Conservation (phyloP, 2,888 invertebrate species). For the Epiblema foenella region DNA sequence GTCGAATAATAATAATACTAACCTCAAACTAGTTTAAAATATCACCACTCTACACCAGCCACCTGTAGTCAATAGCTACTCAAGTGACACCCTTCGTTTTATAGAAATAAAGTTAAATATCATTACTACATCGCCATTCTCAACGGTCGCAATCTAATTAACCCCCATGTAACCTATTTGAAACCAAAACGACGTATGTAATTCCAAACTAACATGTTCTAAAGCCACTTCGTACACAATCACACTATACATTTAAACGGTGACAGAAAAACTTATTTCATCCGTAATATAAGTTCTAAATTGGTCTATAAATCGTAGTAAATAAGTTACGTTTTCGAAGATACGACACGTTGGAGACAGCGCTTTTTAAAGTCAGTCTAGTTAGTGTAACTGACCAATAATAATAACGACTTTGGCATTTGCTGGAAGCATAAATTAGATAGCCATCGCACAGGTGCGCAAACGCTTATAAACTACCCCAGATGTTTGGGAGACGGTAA, state of each 20-base stretch:
- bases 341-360: background rate
- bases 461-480: slow-evolving; percentile 52
- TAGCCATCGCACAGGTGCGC: slow-evolving; percentile 56
- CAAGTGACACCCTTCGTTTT: background rate
- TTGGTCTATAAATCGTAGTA: background rate
- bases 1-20: too few species aligned
- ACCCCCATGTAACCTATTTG: background rate
- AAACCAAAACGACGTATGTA: background rate
- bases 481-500: slow-evolving; percentile 48
- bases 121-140: background rate
- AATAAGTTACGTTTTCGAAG: background rate
- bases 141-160: slow-evolving; percentile 16
- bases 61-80: background rate
- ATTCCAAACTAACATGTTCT: background rate
- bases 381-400: slow-evolving; percentile 25
- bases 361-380: background rate
- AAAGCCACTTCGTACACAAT: background rate
- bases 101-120: background rate
- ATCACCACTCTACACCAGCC: too few species aligned
- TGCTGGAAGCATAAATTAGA: slow-evolving; percentile 49
- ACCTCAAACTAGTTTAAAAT: too few species aligned
- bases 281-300: background rate
- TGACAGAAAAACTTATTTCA: background rate
- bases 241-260: background rate
- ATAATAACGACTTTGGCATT: slow-evolving; percentile 51